Base-by-base conservation (phyloP, 2,113 vertebrate species). In the Tetrax tetrax region DNA sequence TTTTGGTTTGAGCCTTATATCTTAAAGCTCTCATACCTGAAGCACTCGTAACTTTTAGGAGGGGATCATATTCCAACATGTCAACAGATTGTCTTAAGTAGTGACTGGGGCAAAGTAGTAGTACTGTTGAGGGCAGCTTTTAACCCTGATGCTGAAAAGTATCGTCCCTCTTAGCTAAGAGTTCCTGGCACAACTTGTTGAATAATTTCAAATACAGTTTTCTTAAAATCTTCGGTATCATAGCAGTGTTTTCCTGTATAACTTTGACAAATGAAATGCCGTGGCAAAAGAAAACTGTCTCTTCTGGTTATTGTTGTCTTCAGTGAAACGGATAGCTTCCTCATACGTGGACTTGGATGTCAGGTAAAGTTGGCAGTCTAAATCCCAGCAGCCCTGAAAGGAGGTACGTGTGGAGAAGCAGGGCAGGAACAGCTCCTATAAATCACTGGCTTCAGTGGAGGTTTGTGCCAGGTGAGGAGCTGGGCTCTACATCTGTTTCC, bases 271-370 rank as follows among this genome's bases (percentile, higher is more conserved):
- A 41, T 29, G 69, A 65, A 64, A 31, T 38, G 41, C 51, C 29
- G 37, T 59, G 38, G 84, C 33, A 10, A 47, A 84, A 47, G 53
- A 63, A 11, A 10, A 0, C 4, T 60, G 38, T 51, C 6, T 2
- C 43, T 90, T 43, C 41, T 91, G 41, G 47, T 79, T 70, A 12
- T 57, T 54, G 41, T 37, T 65, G 38, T 33, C 31, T 75, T 53
- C 37, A n/a, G 7, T 31, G 33, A 51, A 35, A 57, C 29, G 17
- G 71, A 37, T 25, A 38, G 28, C 21, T 37, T 29, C 68, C 51
- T 75, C 22, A 0, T 13, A 1, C 0, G 2, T 33, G 79, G 35
- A 68, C 43, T 75, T 3, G 8, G 8, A 13, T 24, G 37, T 43
- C 43, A 25, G 50, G 56, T 19, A 57, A 4, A 70, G 48, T 63